These are phyloP conservation scores for Brachyhypopomus gauderio DNA, from an alignment of 2,113 vertebrate species.

Conservation along the genomic window DNA sequence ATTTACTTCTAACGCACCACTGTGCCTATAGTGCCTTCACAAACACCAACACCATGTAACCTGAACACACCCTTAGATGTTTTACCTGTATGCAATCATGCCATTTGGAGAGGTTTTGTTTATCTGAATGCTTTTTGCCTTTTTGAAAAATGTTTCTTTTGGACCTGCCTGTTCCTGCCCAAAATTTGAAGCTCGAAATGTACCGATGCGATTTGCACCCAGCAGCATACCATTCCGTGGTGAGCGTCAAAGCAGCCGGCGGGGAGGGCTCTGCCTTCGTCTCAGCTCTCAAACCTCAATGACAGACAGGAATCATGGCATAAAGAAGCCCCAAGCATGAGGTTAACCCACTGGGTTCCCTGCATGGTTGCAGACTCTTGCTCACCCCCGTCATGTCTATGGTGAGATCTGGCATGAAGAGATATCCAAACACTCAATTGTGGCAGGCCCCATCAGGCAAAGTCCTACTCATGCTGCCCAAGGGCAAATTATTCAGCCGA, in stretches of 20 bases:
- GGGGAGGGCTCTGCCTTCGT: conserved; percentile 14
- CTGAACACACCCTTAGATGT: background rate
- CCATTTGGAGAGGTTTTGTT: background rate
- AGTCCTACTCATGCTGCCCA: conserved; percentile 40
- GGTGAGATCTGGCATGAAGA: conserved; percentile 21
- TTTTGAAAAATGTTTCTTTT: conserved; percentile 7
- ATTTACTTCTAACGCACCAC: background rate
- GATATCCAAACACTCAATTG: conserved; percentile 55
- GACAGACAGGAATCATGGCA: conserved; percentile 9
- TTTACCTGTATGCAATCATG: conserved; percentile 18
- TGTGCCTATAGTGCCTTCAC: background rate
- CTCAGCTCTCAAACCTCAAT: conserved; percentile 16
- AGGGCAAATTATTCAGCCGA: conserved; percentile 44
- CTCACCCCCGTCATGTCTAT: conserved; percentile 8
- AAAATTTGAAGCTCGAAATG: conserved; percentile 30
- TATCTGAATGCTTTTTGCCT: conserved; percentile 19
- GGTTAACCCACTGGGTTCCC: conserved; percentile 27
- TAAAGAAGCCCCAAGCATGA: conserved; percentile 18
- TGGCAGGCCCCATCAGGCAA: conserved; percentile 54
- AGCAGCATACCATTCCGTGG: conserved; percentile 46
- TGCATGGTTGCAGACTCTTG: conserved; percentile 17
- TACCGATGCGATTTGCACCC: conserved; percentile 32
- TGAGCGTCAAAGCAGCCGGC: conserved; percentile 16
- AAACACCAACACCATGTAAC: background rate
- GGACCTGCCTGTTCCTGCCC: conserved; percentile 64